phyloP scores from a whole-genome alignment of 1,140 invertebrate genomes.

The Oreohelix idahoensis region DNA sequence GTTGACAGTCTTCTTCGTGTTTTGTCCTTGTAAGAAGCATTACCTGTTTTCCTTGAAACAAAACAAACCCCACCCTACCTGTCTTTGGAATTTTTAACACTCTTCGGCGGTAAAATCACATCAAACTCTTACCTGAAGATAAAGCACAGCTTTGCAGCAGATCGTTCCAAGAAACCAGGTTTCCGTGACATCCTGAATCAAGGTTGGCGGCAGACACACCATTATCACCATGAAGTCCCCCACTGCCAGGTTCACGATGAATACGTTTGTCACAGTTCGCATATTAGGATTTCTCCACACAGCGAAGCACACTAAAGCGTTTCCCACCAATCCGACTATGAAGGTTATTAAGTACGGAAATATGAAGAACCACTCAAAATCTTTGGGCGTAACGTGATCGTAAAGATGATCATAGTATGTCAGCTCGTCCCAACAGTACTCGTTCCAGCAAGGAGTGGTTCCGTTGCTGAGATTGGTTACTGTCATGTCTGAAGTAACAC shows the following conservation, averaged over 20 bases:
- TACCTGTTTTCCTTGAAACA: no score
- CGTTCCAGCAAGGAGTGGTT: slow-evolving; percentile 45
- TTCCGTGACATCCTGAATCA: slow-evolving; percentile 87
- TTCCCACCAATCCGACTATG: slow-evolving; percentile 81
- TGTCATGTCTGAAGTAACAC: neutral
- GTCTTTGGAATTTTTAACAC: no score
- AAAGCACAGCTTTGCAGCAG: slow-evolving; percentile 87
- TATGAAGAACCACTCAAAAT: slow-evolving; percentile 59
- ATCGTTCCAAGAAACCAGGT: slow-evolving; percentile 89
- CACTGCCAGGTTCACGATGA: slow-evolving; percentile 91
- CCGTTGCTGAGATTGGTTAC: slow-evolving; percentile 12
- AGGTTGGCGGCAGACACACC: slow-evolving; percentile 91
- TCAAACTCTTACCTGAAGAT: slow-evolving; percentile 89
- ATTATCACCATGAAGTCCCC: slow-evolving; percentile 94
- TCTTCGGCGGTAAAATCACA: no score
- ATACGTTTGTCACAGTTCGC: slow-evolving; percentile 93
- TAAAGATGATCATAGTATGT: slow-evolving; percentile 47
- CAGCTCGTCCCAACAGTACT: slow-evolving; percentile 49
- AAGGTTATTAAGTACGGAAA: slow-evolving; percentile 55
- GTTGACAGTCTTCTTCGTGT: no score
- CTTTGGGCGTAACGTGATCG: slow-evolving; percentile 49
- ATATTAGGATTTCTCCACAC: slow-evolving; percentile 88
- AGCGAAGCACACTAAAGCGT: slow-evolving; percentile 88
- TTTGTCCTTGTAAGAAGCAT: no score
- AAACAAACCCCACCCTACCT: no score